These are phyloP conservation scores for Laticauda laticaudata DNA, from an alignment of 2,113 vertebrate species.

Conservation along the genomic window DNA sequence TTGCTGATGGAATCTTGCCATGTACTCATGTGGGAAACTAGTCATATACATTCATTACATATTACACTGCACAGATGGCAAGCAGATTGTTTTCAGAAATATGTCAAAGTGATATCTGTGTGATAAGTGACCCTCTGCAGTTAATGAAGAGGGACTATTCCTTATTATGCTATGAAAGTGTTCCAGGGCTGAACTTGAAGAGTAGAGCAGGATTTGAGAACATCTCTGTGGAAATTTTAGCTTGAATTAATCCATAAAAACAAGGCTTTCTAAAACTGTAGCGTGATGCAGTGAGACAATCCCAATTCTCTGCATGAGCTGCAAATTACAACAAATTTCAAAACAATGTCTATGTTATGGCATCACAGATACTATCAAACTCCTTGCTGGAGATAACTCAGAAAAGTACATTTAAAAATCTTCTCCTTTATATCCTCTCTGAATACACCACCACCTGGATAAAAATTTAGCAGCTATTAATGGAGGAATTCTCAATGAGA, in stretches of 20 bases:
- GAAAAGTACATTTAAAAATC: not conserved
- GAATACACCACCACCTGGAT: not conserved
- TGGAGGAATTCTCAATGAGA: not conserved
- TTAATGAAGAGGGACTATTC: not conserved
- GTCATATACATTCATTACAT: not conserved
- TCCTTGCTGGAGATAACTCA: not conserved
- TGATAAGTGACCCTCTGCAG: not conserved
- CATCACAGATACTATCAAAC: not conserved
- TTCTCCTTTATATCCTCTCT: not conserved
- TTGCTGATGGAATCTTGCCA: not conserved
- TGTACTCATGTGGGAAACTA: not conserved
- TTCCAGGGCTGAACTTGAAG: not conserved
- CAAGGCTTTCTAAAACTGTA: not conserved
- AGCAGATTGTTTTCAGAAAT: conserved; percentile 2
- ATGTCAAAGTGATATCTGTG: conserved; percentile 6
- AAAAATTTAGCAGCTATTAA: not conserved
- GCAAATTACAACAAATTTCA: not conserved
- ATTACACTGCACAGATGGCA: not conserved
- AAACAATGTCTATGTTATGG: not conserved
- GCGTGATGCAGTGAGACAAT: not conserved
- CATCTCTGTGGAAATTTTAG: not conserved
- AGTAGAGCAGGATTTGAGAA: not conserved
- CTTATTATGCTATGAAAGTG: not conserved
- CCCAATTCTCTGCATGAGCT: not conserved
- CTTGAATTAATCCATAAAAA: not conserved